Percentiles rank a stretch among this genome's conserved stretches.
Conservation (phyloP, 2,888 invertebrate species). For the Agonopterix arenella region DNA sequence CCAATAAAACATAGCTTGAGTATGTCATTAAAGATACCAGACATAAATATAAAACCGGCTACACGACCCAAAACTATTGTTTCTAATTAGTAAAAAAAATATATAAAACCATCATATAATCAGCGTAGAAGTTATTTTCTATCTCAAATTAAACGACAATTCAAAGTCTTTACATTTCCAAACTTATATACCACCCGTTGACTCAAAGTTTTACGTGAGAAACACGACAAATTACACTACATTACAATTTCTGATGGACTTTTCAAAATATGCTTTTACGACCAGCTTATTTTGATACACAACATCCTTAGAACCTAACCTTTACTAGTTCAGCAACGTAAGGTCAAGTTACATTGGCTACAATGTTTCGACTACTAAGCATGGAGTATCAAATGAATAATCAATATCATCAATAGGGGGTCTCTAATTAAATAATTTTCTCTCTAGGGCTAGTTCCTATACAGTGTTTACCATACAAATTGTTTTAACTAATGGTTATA, state of each 20-base stretch:
- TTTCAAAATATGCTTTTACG: conserved; percentile 6
- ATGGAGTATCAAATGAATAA: conserved; percentile 7
- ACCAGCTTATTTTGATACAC: background rate
- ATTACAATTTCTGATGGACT: conserved; percentile 27
- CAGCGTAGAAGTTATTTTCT: background rate
- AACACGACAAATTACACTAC: conserved; percentile 46
- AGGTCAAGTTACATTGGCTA: background rate
- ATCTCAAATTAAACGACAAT: conserved; percentile 3
- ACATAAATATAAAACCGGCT: background rate
- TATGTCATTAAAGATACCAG: background rate
- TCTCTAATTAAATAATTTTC: conserved; percentile 16
- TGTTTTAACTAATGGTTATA: conserved; percentile 38
- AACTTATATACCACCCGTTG: conserved; percentile 24
- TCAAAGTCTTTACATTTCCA: conserved; percentile 5
- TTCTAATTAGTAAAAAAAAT: background rate
- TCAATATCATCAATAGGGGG: conserved; percentile 14
- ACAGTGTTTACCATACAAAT: conserved; percentile 47
- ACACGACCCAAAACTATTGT: background rate
- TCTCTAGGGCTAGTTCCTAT: background rate
- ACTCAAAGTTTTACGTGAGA: conserved; percentile 36
- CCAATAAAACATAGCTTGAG: background rate
- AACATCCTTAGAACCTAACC: background rate
- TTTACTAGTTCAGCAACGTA: background rate
- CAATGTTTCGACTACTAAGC: conserved; percentile 1
- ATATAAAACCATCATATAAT: background rate